Base-by-base conservation (phyloP, 1,140 invertebrate genomes). In the Cotesia chilonis region DNA sequence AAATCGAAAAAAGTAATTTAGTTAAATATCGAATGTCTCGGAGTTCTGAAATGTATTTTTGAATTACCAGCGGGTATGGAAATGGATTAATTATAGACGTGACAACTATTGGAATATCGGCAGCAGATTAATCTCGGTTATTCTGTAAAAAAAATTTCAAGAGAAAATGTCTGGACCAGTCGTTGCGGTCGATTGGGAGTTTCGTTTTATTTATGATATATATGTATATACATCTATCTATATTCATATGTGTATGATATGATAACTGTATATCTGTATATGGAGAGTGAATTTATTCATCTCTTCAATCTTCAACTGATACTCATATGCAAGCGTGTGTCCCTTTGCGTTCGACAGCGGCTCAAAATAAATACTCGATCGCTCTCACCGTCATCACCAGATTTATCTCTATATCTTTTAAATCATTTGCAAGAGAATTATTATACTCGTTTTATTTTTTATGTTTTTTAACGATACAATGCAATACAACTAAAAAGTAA, bases 281-380 rank as follows among this genome's bases (percentile, higher is more conserved):
- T 54, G 59, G 12, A 69, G 36, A 69, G 10, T 41, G 9, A 7
- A n/a, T 38, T 20, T 51, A 52, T 47, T 54, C 35, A 41, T 5
- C 57, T 47, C 70, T 71, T 71, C 60, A 71, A 71, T 64, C 37
- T 71, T 66, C 35, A 65, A 65, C 51, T 14, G 28, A 54, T 64
- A 64, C 63, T 57, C 47, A 71, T 59, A 71, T 71, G 47, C 63
- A 66, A 66, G 64, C 64, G 64, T 52, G 38, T 64, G 64, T 66
- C 64, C 47, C 64, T 47, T 47, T 63, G 69, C 47, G 65, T 54
- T 63, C 63, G 63, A 71, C 70, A 71, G 38, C 60, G 35, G 52
- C 37, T 71, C 59, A 64, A 55, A 66, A 36, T 38, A 71, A 65
- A 66, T 65, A 65, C 52, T 36, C 51, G 70, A 20, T 66, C 61